phyloP scores from a whole-genome alignment of 35 echinoderm and acorn worm species.

The Lytechinus variegatus region DNA sequence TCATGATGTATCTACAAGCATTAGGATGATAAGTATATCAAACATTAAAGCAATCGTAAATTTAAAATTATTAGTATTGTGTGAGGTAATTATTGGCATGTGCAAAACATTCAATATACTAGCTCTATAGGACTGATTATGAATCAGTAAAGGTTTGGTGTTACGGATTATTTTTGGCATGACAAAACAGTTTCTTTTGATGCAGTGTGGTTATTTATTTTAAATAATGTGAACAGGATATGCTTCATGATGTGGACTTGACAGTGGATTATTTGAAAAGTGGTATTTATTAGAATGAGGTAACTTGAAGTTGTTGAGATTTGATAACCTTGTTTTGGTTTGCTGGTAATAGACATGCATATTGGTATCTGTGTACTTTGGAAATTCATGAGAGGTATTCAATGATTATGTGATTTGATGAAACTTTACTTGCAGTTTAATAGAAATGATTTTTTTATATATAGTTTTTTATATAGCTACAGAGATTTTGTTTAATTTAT shows the following conservation, averaged over 20 bases:
- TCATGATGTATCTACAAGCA: too few species aligned
- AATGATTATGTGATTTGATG: neutral
- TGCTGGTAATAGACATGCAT: neutral
- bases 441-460: too few species aligned
- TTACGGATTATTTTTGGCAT: neutral
- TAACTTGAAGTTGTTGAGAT: neutral
- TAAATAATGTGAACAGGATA: neutral
- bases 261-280: neutral
- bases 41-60: too few species aligned
- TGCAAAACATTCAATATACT: neutral
- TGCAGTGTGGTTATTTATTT: neutral
- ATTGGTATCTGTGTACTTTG: neutral
- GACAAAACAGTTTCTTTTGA: neutral
- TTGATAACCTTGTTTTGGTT: neutral
- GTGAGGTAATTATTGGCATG: too few species aligned
- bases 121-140: neutral
- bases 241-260: neutral
- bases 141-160: neutral
- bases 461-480: neutral
- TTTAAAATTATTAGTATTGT: too few species aligned
- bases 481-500: neutral
- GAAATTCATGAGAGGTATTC: neutral
- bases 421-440: neutral
- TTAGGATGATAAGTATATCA: too few species aligned
- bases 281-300: neutral